phyloP scores from a whole-genome alignment of 2,113 vertebrate genomes.

The Cariama cristata region DNA sequence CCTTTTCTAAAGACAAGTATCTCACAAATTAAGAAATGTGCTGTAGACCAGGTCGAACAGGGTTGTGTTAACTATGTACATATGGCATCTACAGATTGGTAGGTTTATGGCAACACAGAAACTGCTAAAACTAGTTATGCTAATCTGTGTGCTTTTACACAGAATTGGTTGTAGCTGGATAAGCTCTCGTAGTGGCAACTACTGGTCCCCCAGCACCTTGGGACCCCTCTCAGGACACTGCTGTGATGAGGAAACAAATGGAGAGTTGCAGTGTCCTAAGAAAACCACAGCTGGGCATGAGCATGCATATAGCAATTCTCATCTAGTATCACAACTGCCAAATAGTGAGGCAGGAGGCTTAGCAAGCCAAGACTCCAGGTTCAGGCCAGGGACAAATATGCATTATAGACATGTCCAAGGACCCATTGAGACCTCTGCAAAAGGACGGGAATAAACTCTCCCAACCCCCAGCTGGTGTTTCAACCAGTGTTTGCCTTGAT shows the following conservation, averaged over 20 bases:
- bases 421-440: not conserved
- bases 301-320: not conserved
- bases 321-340: not conserved
- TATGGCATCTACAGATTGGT: not conserved
- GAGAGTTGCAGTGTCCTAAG: not conserved
- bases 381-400: not conserved
- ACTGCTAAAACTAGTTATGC: not conserved
- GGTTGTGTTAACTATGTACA: not conserved
- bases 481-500: not conserved
- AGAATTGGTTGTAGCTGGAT: not conserved
- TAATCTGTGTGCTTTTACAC: not conserved
- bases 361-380: not conserved
- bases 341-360: not conserved
- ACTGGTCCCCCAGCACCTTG: not conserved
- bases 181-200: not conserved
- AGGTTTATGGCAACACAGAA: not conserved
- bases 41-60: not conserved
- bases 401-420: not conserved
- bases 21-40: not conserved
- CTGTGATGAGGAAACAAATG: not conserved
- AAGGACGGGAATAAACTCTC: not conserved
- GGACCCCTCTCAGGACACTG: not conserved
- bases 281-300: not conserved
- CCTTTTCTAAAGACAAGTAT: not conserved
- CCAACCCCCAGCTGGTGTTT: not conserved